Conservation (phyloP, 2,888 invertebrate species). For the Tipula helvola region DNA sequence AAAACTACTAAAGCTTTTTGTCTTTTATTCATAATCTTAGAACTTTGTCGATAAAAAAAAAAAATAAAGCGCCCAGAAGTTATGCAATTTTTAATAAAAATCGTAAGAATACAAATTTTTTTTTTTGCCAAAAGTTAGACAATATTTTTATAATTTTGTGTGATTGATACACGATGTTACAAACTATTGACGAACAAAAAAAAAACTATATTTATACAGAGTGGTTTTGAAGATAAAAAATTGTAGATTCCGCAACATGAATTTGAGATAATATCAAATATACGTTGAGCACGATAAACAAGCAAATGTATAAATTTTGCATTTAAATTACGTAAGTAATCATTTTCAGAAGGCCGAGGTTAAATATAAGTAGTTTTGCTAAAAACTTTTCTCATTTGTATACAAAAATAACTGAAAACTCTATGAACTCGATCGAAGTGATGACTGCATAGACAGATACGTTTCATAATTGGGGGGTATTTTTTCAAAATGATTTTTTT, state of each 20-base stretch:
- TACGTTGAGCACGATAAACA: not conserved
- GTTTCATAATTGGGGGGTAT: not conserved
- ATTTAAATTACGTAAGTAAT: not conserved
- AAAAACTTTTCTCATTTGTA: not conserved
- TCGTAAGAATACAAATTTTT: not conserved
- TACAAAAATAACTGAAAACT: not conserved
- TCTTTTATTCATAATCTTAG: not conserved
- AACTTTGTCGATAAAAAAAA: not conserved
- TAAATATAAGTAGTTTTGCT: not conserved
- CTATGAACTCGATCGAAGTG: not conserved
- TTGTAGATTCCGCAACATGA: not conserved
- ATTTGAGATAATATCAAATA: not conserved
- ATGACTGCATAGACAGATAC: not conserved
- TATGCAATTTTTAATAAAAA: not conserved
- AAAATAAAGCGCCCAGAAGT: not conserved
- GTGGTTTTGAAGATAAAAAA: not conserved
- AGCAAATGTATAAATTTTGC: not conserved
- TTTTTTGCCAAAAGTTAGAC: not conserved
- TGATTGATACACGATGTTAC: not conserved
- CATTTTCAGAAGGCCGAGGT: not conserved
- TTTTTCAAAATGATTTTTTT: not conserved
- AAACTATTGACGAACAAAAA: not conserved
- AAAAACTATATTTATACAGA: not conserved
- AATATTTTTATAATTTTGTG: not conserved
- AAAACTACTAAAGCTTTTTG: not conserved